These are phyloP conservation scores for Sthenelais limicola DNA, from an alignment of 2,888 invertebrate species.

Conservation along the genomic window DNA sequence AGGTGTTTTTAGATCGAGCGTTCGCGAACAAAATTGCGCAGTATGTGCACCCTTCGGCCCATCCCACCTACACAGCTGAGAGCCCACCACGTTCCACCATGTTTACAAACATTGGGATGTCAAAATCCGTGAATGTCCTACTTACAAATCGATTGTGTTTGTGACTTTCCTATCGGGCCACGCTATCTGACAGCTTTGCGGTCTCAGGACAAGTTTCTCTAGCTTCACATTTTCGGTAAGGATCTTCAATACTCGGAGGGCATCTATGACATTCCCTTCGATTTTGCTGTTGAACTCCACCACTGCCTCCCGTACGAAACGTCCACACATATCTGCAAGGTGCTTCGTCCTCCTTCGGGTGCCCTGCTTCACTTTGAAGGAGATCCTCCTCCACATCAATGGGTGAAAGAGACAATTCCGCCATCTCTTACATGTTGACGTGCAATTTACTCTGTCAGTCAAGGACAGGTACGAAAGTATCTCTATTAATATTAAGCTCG, in stretches of 20 bases:
- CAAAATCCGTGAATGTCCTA: conserved; percentile 7
- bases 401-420: conserved; percentile 72
- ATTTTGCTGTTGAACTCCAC: conserved; percentile 67
- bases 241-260: conserved; percentile 60
- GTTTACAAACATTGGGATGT: conserved; percentile 28
- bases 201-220: conserved; percentile 64
- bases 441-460: conserved; percentile 74
- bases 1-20: too few relatives aligned
- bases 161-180: conserved; percentile 22
- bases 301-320: conserved; percentile 66
- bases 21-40: too few relatives aligned
- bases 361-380: conserved; percentile 54
- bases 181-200: conserved; percentile 63
- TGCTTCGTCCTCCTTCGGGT: conserved; percentile 61
- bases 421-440: conserved; percentile 77
- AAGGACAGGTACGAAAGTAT: conserved; percentile 47
- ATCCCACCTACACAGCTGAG: too few relatives aligned
- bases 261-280: conserved; percentile 63
- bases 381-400: conserved; percentile 64
- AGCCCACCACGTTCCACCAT: not conserved
- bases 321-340: conserved; percentile 67
- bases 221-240: conserved; percentile 66
- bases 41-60: too few relatives aligned
- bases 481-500: conserved; percentile 47
- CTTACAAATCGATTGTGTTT: conserved; percentile 32